These are phyloP conservation scores for Bombus impatiens DNA, from an alignment of 1,140 invertebrate species.

Conservation along the genomic window DNA sequence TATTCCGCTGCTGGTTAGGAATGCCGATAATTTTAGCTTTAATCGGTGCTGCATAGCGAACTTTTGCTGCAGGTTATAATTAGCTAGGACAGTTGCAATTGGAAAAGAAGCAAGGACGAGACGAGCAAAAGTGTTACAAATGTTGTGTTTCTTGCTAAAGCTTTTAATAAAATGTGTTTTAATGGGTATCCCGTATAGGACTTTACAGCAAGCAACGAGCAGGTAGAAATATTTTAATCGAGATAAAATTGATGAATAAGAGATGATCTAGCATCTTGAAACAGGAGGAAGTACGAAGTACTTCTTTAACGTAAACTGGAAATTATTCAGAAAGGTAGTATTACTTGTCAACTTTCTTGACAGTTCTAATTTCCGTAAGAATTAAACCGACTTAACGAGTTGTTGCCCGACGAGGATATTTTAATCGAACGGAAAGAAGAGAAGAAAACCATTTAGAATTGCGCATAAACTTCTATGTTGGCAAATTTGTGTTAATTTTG, in stretches of 20 bases:
- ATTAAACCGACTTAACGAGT: neutral
- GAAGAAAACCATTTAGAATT: neutral
- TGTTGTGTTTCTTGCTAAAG: neutral
- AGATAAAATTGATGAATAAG: neutral
- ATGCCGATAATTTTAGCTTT: neutral
- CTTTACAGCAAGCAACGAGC: too few relatives aligned
- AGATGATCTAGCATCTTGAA: neutral
- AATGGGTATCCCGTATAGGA: too few relatives aligned
- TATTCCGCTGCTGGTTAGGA: neutral
- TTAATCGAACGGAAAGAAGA: neutral
- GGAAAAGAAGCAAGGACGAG: too few relatives aligned
- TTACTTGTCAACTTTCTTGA: neutral
- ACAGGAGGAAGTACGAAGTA: neutral
- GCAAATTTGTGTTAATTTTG: neutral
- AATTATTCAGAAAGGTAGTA: neutral
- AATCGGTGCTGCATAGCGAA: neutral
- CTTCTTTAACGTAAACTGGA: neutral
- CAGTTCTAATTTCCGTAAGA: neutral
- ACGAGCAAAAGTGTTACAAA: neutral
- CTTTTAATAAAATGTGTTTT: neutral
- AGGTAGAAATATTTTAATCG: neutral
- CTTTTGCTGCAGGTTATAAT: neutral
- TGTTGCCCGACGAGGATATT: neutral
- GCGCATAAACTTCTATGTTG: neutral
- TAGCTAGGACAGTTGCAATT: neutral